These are phyloP conservation scores for Drosophila birchii DNA, from an alignment of 2,888 invertebrate genomes.

Conservation along the genomic window DNA sequence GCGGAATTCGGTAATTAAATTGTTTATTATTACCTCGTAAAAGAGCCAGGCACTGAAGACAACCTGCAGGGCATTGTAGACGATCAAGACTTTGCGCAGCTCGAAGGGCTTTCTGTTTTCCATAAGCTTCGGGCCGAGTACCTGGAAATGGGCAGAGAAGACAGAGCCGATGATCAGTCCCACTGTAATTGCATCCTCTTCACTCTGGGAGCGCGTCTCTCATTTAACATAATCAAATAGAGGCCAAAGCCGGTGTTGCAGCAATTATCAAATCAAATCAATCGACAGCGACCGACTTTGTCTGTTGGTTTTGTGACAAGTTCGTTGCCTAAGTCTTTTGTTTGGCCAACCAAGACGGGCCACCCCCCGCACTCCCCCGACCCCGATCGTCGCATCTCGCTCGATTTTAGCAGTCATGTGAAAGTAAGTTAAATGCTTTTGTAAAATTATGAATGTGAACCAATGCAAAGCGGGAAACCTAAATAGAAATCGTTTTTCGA, in stretches of 20 bases:
- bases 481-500: constrained; percentile 75
- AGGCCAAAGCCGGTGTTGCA: constrained; percentile 58
- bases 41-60: constrained; percentile 86
- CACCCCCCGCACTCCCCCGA: constrained; percentile 1
- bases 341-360: constrained; percentile 19
- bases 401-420: constrained; percentile 51
- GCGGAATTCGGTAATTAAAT: neutral
- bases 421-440: constrained; percentile 73
- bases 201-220: neutral
- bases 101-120: constrained; percentile 93
- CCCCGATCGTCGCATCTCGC: neutral
- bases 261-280: constrained; percentile 74
- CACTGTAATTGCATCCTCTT: constrained; percentile 11
- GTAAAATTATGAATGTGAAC: constrained; percentile 64
- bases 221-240: constrained; percentile 60
- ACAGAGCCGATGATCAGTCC: constrained; percentile 1
- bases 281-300: constrained; percentile 36
- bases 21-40: constrained; percentile 84
- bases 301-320: constrained; percentile 69
- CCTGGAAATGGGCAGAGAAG: constrained; percentile 81
- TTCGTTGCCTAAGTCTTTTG: constrained; percentile 81
- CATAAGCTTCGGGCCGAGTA: constrained; percentile 93
- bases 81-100: constrained; percentile 90
- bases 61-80: constrained; percentile 93
- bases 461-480: constrained; percentile 68